Conservation (phyloP, 2,113 vertebrate species). For the Gasterosteus nipponicus region DNA sequence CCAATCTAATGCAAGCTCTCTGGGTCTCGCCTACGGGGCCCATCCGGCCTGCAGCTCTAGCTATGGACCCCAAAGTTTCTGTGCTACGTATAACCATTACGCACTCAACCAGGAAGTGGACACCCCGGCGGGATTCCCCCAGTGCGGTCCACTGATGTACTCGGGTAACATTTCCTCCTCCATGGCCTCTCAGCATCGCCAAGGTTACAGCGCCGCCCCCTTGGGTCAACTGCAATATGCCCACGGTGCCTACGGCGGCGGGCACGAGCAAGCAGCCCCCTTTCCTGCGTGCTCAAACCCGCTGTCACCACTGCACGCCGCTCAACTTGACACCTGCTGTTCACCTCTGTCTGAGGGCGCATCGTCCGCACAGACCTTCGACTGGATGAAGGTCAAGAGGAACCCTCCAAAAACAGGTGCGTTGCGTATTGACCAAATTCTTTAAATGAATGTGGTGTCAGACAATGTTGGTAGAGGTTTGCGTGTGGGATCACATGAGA, state of each 20-base stretch:
- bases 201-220: slow-evolving; percentile 87
- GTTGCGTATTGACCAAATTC: slow-evolving; percentile 37
- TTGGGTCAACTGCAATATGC: slow-evolving; percentile 88
- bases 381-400: slow-evolving; percentile 99
- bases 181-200: slow-evolving; percentile 87
- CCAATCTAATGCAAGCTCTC: slow-evolving; percentile 83
- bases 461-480: neutral
- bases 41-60: slow-evolving; percentile 87
- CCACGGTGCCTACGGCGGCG: slow-evolving; percentile 88
- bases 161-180: slow-evolving; percentile 90
- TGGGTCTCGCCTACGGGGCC: slow-evolving; percentile 88
- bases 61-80: slow-evolving; percentile 91
- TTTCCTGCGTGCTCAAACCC: slow-evolving; percentile 86
- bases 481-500: neutral
- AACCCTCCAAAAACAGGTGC: slow-evolving; percentile 99
- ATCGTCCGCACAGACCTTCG: slow-evolving; percentile 92
- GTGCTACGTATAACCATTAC: slow-evolving; percentile 88
- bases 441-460: neutral
- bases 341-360: slow-evolving; percentile 90
- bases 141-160: slow-evolving; percentile 91
- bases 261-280: slow-evolving; percentile 89
- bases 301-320: slow-evolving; percentile 89
- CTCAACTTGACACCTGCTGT: slow-evolving; percentile 88
- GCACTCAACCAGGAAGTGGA: slow-evolving; percentile 92
- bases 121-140: slow-evolving; percentile 85